These are phyloP conservation scores for Megalops cyprinoides DNA, from an alignment of 2,797 vertebrate species.

Conservation along the genomic window DNA sequence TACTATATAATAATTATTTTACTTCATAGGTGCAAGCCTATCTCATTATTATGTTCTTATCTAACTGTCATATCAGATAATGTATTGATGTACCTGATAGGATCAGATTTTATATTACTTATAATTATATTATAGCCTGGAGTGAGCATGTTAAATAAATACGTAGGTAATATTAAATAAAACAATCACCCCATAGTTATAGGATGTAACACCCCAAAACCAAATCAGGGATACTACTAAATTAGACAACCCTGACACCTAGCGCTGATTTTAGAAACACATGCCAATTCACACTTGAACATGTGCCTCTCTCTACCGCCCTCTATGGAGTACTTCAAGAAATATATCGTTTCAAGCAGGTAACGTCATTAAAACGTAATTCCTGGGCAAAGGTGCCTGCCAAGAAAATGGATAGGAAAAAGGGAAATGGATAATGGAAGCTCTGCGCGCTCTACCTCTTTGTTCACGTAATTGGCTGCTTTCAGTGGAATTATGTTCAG, in stretches of 20 bases:
- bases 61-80: too few species aligned
- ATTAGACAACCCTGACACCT: conserved; percentile 58
- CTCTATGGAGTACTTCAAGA: not conserved
- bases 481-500: not conserved
- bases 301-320: not conserved
- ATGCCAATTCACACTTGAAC: not conserved
- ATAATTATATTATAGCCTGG: conserved; percentile 20
- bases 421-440: not conserved
- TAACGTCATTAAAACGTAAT: conserved; percentile 52
- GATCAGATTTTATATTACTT: conserved; percentile 5
- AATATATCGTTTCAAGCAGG: conserved; percentile 31
- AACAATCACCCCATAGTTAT: conserved; percentile 13
- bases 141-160: not conserved
- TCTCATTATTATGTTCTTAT: not conserved
- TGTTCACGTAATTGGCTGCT: not conserved
- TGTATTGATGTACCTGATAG: not conserved
- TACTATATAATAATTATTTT: not conserved
- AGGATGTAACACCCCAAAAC: not conserved
- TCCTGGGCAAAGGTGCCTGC: not conserved
- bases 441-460: not conserved
- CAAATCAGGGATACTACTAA: conserved; percentile 16
- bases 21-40: not conserved
- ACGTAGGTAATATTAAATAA: too few species aligned
- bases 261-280: conserved; percentile 42
- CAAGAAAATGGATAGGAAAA: not conserved